Evolutionary conservation across 1,140 invertebrate genomes (phyloP), one percentile per base, ranked within the genome.

Genomic region (Papilio xuthus): DNA sequence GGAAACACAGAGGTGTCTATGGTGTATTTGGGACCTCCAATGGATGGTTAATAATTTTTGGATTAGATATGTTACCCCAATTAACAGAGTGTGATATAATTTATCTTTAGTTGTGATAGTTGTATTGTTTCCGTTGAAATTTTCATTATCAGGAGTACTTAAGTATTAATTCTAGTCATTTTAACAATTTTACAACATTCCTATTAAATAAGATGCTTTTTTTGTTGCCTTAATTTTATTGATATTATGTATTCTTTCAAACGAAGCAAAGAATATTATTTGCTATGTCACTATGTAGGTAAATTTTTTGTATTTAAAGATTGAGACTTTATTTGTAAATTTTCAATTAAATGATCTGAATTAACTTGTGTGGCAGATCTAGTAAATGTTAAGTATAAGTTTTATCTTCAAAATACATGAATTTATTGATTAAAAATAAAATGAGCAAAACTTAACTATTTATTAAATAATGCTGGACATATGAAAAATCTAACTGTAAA

Each of bases 1-100:
- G 99, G 99, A 80, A 99, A 99, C 92, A 99, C 99, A 42, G 99
- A 99, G 96, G 98, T 99, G n/a, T 99, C 99, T 32, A 99, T 99
- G 98, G 98, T 99, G n/a, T 99, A 99, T 93, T 94, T 99, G 83
- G 99, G 99, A 80, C 96, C 97, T 70, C 98, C 98, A 23, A 92
- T 99, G 85, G 98, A 99, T 96, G 99, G 98, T 89, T 99, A 96
- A 97, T 94, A 94, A 75, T 80, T 37, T 78, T 78, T 72, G 56
- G 78, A 77, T 73, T 78, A 60, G 74, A 56, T 79, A 76, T 82
- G 75, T 82, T 83, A 86, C 86, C 81, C 84, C 83, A 81, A 83
- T 83, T 82, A 80, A 80, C 74, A 67, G 83, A 82, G 75, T 88
- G 85, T 85, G 82, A 88, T 88, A 84, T 81, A 72, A 78, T 83